Evolutionary conservation across 2,888 invertebrate species (phyloP).

Genomic region (Diploptera punctata): DNA sequence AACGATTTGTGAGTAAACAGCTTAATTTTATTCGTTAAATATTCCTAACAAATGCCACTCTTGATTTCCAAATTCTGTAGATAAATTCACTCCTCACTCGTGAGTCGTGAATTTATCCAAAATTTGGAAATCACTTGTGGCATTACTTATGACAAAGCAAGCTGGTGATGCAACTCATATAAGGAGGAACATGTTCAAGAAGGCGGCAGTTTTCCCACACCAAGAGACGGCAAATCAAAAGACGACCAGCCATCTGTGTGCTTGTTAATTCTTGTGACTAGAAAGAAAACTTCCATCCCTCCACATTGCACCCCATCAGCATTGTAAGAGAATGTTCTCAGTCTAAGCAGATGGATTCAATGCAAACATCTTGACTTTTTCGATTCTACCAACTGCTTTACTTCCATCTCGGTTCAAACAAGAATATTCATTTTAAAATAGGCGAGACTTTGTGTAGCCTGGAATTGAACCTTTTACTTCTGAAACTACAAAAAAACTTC

Average conservation of each 20-base stretch:
- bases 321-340: background rate
- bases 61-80: too few species aligned
- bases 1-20: too few species aligned
- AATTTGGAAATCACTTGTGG: too few species aligned
- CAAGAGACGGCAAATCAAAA: constrained; percentile 1
- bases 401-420: too few species aligned
- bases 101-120: too few species aligned
- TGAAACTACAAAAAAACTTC: too few species aligned
- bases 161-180: background rate
- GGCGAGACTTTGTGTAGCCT: too few species aligned
- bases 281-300: constrained; percentile 17
- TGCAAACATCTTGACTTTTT: constrained; percentile 21
- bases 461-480: too few species aligned
- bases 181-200: constrained; percentile 20
- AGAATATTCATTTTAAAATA: too few species aligned
- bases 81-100: too few species aligned
- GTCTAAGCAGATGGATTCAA: background rate
- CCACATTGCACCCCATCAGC: background rate
- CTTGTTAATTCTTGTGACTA: constrained; percentile 14
- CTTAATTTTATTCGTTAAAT: too few species aligned
- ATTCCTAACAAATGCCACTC: too few species aligned
- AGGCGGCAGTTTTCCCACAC: constrained; percentile 18
- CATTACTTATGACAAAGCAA: constrained; percentile 16
- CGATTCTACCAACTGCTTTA: background rate
- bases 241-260: constrained; percentile 15